Evolutionary conservation across 2,888 invertebrate species (phyloP).

Genomic region (Agrilus mali): DNA sequence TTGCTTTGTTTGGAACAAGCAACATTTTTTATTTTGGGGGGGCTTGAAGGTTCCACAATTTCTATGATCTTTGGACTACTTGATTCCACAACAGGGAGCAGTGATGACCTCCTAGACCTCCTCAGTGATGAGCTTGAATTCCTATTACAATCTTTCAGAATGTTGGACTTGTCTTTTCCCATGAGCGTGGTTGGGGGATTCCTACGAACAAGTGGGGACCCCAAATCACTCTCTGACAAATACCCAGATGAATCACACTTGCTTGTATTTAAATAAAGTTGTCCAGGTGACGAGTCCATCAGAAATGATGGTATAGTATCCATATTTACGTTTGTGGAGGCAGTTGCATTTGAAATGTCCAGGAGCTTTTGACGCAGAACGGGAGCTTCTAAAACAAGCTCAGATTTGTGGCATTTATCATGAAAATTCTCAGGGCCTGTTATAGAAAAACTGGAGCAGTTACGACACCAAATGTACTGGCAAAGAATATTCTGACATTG

Average conservation of each 20-base stretch:
- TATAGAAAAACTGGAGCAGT: conserved; percentile 25
- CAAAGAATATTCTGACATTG: conserved; percentile 26
- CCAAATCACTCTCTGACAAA: conserved; percentile 4
- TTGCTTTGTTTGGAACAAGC: conserved; percentile 28
- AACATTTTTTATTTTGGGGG: conserved; percentile 21
- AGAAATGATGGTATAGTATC: conserved; percentile 9
- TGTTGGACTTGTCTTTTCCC: neutral
- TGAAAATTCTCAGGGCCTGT: conserved; percentile 26
- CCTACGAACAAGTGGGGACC: conserved; percentile 4
- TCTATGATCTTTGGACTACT: conserved; percentile 8
- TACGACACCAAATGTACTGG: conserved; percentile 27
- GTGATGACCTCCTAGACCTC: conserved; percentile 7
- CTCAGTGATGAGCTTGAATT: conserved; percentile 2
- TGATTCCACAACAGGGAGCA: conserved; percentile 13
- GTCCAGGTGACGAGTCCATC: conserved; percentile 2
- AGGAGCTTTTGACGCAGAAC: neutral
- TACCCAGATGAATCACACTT: conserved; percentile 9
- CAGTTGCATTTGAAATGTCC: conserved; percentile 7
- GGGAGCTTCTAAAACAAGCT: conserved; percentile 8
- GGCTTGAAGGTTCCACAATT: conserved; percentile 22
- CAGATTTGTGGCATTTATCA: conserved; percentile 24
- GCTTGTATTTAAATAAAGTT: too few relatives aligned
- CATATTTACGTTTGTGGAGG: conserved; percentile 5
- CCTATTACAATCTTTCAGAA: conserved; percentile 1
- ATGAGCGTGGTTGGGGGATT: neutral